phyloP scores from a whole-genome alignment of 2,888 invertebrate species.

The Anthophora plumipes region DNA sequence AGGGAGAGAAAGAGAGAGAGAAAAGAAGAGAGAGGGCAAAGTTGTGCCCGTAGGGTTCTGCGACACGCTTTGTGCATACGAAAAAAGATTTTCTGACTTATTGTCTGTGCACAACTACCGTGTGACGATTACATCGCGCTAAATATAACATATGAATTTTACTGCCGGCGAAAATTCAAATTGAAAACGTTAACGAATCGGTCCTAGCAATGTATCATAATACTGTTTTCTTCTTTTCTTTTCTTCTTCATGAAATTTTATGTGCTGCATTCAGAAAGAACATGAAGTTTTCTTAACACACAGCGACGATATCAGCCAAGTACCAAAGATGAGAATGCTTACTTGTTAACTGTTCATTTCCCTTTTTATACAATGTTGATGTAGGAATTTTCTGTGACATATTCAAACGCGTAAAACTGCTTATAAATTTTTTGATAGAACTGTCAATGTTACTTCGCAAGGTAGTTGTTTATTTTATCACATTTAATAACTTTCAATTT shows the following conservation, averaged over 20 bases:
- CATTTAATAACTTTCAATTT: too few relatives aligned
- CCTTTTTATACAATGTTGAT: too few relatives aligned
- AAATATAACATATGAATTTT: slow-evolving; percentile 57
- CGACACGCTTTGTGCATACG: slow-evolving; percentile 77
- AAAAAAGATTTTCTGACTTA: slow-evolving; percentile 73
- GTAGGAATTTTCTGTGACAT: too few relatives aligned
- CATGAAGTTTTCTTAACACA: slow-evolving; percentile 1
- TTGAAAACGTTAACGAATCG: neutral
- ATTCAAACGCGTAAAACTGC: too few relatives aligned
- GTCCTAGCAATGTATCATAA: neutral
- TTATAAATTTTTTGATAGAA: too few relatives aligned
- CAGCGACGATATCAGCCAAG: too few relatives aligned
- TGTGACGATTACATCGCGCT: slow-evolving; percentile 51
- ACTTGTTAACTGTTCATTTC: too few relatives aligned
- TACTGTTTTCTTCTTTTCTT: neutral
- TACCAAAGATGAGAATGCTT: too few relatives aligned
- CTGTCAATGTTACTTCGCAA: too few relatives aligned
- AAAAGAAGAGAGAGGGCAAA: slow-evolving; percentile 9
- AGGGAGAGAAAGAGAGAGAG: neutral
- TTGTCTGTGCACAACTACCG: slow-evolving; percentile 52
- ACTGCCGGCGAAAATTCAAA: neutral
- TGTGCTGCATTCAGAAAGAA: neutral
- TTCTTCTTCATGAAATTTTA: neutral
- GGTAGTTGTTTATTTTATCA: too few relatives aligned
- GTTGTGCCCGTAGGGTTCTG: slow-evolving; percentile 60